These are phyloP conservation scores for Orthonevra nobilis DNA, from an alignment of 2,888 invertebrate genomes.

Conservation along the genomic window DNA sequence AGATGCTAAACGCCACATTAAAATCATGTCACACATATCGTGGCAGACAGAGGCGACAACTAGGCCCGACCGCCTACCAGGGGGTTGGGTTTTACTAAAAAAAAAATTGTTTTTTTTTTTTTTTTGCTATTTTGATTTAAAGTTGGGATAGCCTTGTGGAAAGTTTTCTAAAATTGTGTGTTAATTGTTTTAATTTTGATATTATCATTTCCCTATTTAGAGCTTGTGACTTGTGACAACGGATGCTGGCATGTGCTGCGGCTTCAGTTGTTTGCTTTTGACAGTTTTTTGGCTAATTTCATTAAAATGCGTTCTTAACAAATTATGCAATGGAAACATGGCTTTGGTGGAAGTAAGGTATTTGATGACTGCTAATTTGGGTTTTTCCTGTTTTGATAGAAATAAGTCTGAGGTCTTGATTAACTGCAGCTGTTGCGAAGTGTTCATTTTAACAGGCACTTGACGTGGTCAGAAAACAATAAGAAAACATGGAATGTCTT, in stretches of 20 bases:
- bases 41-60: slow-evolving; percentile 27
- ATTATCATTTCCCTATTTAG: slow-evolving; percentile 46
- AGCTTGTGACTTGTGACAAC: slow-evolving; percentile 12
- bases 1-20: slow-evolving; percentile 24
- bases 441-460: too few species aligned
- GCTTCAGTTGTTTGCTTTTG: too few species aligned
- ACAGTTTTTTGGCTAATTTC: slow-evolving; percentile 1
- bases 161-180: slow-evolving; percentile 42
- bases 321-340: not conserved
- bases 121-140: not conserved
- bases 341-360: not conserved
- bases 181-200: slow-evolving; percentile 48
- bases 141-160: slow-evolving; percentile 39
- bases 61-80: too few species aligned
- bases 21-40: slow-evolving; percentile 35
- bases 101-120: not conserved
- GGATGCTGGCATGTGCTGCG: slow-evolving; percentile 19
- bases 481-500: too few species aligned
- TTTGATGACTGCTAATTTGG: not conserved
- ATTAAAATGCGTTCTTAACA: not conserved
- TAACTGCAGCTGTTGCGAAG: too few species aligned
- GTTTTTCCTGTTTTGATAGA: not conserved
- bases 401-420: too few species aligned
- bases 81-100: too few species aligned
- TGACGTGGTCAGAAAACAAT: too few species aligned